Evolutionary conservation across 2,888 invertebrate genomes (phyloP).

Genomic region (Carcina quercana): DNA sequence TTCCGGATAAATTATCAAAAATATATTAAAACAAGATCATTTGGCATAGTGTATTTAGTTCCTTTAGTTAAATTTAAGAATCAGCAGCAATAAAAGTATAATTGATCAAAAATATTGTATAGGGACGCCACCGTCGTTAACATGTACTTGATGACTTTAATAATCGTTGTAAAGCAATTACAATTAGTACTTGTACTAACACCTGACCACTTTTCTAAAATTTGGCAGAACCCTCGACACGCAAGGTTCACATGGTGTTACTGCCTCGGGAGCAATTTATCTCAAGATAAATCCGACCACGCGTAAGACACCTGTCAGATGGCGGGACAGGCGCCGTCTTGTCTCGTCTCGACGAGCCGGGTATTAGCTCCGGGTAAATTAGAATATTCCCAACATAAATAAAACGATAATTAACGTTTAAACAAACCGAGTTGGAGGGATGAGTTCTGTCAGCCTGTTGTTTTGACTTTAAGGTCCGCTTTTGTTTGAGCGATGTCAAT

Average conservation of each 20-base stretch:
- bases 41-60: too few species aligned
- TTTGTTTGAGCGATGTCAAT: constrained; percentile 24
- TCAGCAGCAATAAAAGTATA: too few species aligned
- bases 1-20: too few species aligned
- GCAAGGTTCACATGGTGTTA: constrained; percentile 26
- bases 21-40: too few species aligned
- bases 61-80: too few species aligned
- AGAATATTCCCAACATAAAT: constrained; percentile 62
- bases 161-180: too few species aligned
- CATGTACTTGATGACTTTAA: too few species aligned
- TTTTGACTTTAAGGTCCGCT: constrained; percentile 33
- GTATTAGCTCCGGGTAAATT: constrained; percentile 54
- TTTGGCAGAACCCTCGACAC: constrained; percentile 20
- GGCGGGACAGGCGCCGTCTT: constrained; percentile 45
- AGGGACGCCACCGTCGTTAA: too few species aligned
- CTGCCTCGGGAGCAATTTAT: constrained; percentile 45
- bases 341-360: constrained; percentile 42
- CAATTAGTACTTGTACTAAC: too few species aligned
- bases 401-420: constrained; percentile 58
- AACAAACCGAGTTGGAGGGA: constrained; percentile 51
- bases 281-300: constrained; percentile 55
- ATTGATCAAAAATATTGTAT: too few species aligned
- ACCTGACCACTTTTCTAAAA: too few species aligned
- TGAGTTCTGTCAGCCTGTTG: constrained; percentile 52
- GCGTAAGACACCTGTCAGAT: constrained; percentile 65